Evolutionary conservation across 2,888 invertebrate genomes (phyloP).

Genomic region (Leptopilina myrica): DNA sequence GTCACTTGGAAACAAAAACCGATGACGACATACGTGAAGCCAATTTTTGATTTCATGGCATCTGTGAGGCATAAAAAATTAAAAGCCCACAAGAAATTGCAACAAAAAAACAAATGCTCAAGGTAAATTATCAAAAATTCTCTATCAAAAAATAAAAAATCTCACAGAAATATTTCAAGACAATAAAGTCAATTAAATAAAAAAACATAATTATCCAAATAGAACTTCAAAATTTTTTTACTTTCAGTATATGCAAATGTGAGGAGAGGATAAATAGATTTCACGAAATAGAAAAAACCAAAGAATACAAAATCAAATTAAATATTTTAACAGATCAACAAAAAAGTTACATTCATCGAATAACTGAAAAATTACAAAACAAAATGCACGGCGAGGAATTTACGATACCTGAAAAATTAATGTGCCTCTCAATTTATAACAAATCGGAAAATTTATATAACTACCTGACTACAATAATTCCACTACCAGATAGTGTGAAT

Average conservation of each 20-base stretch:
- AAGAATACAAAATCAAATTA: neutral
- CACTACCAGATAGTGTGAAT: neutral
- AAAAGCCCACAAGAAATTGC: neutral
- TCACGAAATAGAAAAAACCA: neutral
- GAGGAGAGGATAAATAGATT: neutral
- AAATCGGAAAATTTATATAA: neutral
- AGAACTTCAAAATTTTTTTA: neutral
- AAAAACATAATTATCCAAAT: too few species aligned
- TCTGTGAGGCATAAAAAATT: neutral
- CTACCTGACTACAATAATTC: neutral
- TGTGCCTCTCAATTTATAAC: slow-evolving; percentile 6
- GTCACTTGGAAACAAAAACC: neutral
- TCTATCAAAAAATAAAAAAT: too few species aligned
- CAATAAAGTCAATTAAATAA: too few species aligned
- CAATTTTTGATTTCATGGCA: neutral
- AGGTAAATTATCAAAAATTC: neutral
- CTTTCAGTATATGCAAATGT: neutral
- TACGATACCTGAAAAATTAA: neutral
- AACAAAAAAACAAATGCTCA: neutral
- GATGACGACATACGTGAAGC: neutral
- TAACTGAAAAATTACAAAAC: neutral
- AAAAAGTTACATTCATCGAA: neutral
- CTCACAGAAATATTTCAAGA: too few species aligned
- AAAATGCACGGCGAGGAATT: neutral
- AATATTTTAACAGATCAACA: slow-evolving; percentile 5